Conservation (phyloP, 2,888 invertebrate genomes). For the Parelbella ahira region DNA sequence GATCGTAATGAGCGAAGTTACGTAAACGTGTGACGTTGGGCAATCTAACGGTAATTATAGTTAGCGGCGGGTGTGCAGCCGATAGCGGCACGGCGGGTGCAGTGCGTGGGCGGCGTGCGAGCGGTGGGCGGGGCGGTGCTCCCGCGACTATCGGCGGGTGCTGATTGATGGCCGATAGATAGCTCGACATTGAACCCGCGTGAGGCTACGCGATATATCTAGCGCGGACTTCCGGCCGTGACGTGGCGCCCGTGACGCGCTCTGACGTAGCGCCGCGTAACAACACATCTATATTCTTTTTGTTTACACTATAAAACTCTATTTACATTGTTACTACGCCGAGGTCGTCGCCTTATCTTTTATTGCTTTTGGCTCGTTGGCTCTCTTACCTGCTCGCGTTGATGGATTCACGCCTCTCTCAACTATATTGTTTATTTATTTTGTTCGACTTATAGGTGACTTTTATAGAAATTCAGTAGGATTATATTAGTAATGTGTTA, state of each 20-base stretch:
- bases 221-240: conserved; percentile 73
- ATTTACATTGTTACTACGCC: conserved; percentile 72
- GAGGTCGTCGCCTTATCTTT: conserved; percentile 72
- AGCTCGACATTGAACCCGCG: conserved; percentile 75
- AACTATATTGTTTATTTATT: conserved; percentile 33
- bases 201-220: conserved; percentile 63
- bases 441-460: conserved; percentile 14
- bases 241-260: conserved; percentile 65
- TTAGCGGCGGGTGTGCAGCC: conserved; percentile 19
- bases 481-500: conserved; percentile 2
- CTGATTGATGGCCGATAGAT: conserved; percentile 79
- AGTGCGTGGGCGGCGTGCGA: conserved; percentile 21
- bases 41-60: conserved; percentile 35
- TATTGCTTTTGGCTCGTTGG: conserved; percentile 59
- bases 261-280: conserved; percentile 65
- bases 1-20: conserved; percentile 23
- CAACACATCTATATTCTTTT: conserved; percentile 66
- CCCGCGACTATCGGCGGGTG: conserved; percentile 35
- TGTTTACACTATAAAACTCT: conserved; percentile 76
- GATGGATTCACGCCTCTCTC: conserved; percentile 2
- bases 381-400: conserved; percentile 27
- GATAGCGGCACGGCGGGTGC: conserved; percentile 15
- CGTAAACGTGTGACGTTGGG: conserved; percentile 25
- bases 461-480: conserved; percentile 5
- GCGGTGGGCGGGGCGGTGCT: conserved; percentile 30